Base-by-base conservation (phyloP, 2,888 invertebrate species). In the Phrixothrix hirtus region DNA sequence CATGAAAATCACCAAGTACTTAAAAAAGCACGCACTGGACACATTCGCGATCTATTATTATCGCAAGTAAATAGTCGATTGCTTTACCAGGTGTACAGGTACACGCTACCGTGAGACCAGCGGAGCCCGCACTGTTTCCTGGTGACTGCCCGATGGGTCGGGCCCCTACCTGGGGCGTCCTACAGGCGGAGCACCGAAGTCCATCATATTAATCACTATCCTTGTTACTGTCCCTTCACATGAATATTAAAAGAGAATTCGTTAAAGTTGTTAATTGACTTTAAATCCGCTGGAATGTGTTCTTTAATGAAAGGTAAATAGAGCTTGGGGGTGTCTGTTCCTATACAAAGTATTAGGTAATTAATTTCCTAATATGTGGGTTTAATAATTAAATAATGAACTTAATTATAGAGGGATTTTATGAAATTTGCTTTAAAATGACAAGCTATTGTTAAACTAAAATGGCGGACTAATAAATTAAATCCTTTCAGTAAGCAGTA, bases 201-300 rank as follows among this genome's bases (percentile, higher is more conserved):
- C 60, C 47, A 59, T 55, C 59, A 64, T 69, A 69, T 71, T 70
- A 71, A 70, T 71, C 70, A 70, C 66, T 63, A 56, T 61, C 65
- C 71, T 70, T 66, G 68, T 71, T 71, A 69, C 41, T 53, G 45
- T 32, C 56, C 39, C 31, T 35, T 45, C 30, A 10, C 21, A 37
- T 50, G 37, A 43, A 37, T 50, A 43, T 44, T 50, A 50, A 43
- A 30, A 26, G 25, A 26, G 9, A 37, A 21, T 37, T 37, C 13
- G 11, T 21, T 37, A 12, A 12, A 25, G 21, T 21, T 7, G 21
- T 21, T 21, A 21, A 21, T 21, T 21, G 21, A 7, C 7, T 21
- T 7, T 7, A 5, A 21, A 21, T 21, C 7, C 7, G 7, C 21
- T 5, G 21, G 21, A 21, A 7, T 5, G 3, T 21, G 21, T 21